These are phyloP conservation scores for Megalurothrips usitatus DNA, from an alignment of 2,888 invertebrate genomes.

Conservation along the genomic window DNA sequence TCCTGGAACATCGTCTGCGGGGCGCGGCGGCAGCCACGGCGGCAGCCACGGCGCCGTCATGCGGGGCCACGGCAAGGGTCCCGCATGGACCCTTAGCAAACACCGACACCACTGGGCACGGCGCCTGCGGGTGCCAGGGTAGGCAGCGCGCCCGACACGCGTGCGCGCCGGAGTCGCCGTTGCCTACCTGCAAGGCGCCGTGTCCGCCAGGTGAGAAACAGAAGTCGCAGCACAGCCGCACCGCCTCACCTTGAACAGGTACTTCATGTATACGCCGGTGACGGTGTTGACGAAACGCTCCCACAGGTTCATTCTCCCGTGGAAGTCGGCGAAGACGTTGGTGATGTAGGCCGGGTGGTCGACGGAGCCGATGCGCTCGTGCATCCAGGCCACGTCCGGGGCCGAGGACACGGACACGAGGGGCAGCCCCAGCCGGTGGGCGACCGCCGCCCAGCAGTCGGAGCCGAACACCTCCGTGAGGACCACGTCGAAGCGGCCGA, in stretches of 20 bases:
- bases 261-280: background rate
- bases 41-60: background rate
- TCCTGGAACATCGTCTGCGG: background rate
- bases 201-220: background rate
- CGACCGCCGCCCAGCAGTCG: conserved; percentile 40
- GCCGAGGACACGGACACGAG: conserved; percentile 37
- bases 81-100: too few species aligned
- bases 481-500: conserved; percentile 39
- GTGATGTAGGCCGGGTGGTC: conserved; percentile 40
- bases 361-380: conserved; percentile 37
- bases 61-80: too few species aligned
- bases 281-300: conserved; percentile 40
- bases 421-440: conserved; percentile 38
- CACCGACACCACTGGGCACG: too few species aligned
- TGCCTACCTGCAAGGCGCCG: too few species aligned
- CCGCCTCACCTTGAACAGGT: background rate
- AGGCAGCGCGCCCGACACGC: too few species aligned
- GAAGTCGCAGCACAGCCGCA: background rate
- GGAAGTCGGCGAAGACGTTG: conserved; percentile 37
- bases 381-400: conserved; percentile 36
- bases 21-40: background rate
- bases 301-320: conserved; percentile 40
- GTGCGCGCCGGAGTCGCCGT: background rate
- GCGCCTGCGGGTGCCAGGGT: too few species aligned
- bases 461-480: conserved; percentile 41